Evolutionary conservation across 2,113 vertebrate genomes (phyloP).

Genomic region (Microcebus jonahi): DNA sequence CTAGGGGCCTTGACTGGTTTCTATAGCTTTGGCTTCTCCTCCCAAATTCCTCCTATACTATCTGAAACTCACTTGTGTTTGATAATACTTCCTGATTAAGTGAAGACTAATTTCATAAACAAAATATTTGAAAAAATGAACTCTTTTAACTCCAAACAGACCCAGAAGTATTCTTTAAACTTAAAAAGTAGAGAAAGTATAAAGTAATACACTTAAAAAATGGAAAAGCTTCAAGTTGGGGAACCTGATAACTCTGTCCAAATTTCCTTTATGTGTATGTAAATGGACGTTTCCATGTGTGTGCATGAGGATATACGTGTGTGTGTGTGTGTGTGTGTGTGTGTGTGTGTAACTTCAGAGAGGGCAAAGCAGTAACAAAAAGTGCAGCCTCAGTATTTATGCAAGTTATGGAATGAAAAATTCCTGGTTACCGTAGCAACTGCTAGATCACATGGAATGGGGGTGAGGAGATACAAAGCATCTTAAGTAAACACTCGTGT

Average conservation of each 20-base stretch:
- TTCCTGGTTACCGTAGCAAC: slow-evolving; percentile 78
- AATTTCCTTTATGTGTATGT: not conserved
- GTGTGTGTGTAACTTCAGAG: slow-evolving; percentile 49
- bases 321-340: too few species aligned
- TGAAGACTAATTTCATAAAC: slow-evolving; percentile 29
- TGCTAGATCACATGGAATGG: slow-evolving; percentile 72
- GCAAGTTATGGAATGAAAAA: slow-evolving; percentile 82
- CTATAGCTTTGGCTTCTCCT: slow-evolving; percentile 8
- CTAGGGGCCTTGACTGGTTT: not conserved
- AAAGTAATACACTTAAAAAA: slow-evolving; percentile 32
- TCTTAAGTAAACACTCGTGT: slow-evolving; percentile 77
- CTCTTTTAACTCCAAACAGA: not conserved
- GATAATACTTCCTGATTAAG: slow-evolving; percentile 59
- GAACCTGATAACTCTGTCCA: slow-evolving; percentile 4
- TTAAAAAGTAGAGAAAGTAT: not conserved
- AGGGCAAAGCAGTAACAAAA: slow-evolving; percentile 68
- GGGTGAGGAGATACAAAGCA: slow-evolving; percentile 73
- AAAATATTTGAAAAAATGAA: slow-evolving; percentile 33
- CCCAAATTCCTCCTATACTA: slow-evolving; percentile 50
- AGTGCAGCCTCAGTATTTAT: slow-evolving; percentile 74
- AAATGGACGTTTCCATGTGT: not conserved
- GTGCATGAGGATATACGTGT: not conserved
- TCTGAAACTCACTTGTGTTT: slow-evolving; percentile 59
- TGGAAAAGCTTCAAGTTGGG: not conserved
- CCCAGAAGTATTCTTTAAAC: slow-evolving; percentile 21